These are phyloP conservation scores for Machimus rusticus DNA, from an alignment of 2,888 invertebrate species.

Conservation along the genomic window DNA sequence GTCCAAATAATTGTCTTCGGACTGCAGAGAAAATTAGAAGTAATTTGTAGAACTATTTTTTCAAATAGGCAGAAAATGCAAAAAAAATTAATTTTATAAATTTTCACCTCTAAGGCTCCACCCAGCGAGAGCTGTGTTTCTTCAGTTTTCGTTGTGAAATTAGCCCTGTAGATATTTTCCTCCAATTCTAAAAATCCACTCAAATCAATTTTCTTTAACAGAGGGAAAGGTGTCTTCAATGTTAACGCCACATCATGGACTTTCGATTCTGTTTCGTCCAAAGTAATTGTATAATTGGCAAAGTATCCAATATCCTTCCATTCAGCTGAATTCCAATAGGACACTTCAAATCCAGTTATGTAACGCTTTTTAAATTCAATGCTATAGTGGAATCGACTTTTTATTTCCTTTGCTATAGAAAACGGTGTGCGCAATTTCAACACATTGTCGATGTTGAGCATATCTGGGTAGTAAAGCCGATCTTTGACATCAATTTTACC, in stretches of 20 bases:
- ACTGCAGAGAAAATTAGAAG: conserved; percentile 55
- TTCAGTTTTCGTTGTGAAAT: conserved; percentile 64
- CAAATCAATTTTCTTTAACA: conserved; percentile 64
- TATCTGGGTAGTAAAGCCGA: conserved; percentile 67
- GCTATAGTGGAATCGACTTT: conserved; percentile 65
- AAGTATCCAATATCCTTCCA: conserved; percentile 61
- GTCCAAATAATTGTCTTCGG: conserved; percentile 72
- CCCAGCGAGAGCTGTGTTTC: conserved; percentile 65
- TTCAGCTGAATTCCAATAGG: conserved; percentile 60
- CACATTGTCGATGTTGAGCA: conserved; percentile 64
- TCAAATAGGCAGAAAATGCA: not conserved
- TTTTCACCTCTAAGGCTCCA: conserved; percentile 66
- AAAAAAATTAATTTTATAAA: not conserved
- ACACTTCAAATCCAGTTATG: conserved; percentile 64
- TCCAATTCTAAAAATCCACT: conserved; percentile 63
- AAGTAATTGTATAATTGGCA: conserved; percentile 64
- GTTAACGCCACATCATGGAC: conserved; percentile 64
- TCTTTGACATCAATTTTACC: conserved; percentile 68
- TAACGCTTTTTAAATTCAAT: conserved; percentile 63
- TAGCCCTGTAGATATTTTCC: conserved; percentile 65
- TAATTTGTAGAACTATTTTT: not conserved
- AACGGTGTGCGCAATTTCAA: conserved; percentile 68
- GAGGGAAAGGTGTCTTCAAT: conserved; percentile 67
- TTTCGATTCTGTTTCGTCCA: conserved; percentile 60
- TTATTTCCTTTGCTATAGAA: conserved; percentile 61